Percentiles rank a stretch among this genome's conserved stretches.
Evolutionary conservation across 2,797 vertebrate genomes (phyloP).

Genomic region (Gallinago nigripennis): DNA sequence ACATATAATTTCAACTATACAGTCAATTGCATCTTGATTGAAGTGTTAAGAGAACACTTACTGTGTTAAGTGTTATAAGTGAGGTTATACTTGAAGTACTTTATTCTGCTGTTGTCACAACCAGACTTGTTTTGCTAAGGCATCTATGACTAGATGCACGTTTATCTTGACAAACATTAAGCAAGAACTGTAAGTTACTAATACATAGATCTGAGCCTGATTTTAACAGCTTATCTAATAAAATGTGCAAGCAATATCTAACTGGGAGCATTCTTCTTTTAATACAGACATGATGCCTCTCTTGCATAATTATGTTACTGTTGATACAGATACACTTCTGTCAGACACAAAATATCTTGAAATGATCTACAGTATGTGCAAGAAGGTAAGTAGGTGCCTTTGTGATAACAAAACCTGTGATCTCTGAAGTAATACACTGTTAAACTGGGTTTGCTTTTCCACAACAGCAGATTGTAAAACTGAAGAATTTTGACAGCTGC

Average conservation of each 20-base stretch:
- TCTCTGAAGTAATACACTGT: not conserved
- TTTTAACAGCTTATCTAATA: not conserved
- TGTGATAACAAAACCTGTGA: not conserved
- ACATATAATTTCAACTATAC: not conserved
- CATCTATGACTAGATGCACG: not conserved
- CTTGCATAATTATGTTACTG: conserved; percentile 97
- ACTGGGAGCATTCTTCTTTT: conserved; percentile 28
- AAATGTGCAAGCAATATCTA: not conserved
- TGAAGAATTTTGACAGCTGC: not conserved
- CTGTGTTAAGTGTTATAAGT: not conserved
- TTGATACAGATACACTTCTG: conserved; percentile 95
- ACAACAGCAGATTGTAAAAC: not conserved
- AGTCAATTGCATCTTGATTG: not conserved
- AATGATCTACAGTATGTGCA: conserved; percentile 99
- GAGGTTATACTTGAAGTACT: not conserved
- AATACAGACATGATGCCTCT: conserved; percentile 98
- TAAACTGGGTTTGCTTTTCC: not conserved
- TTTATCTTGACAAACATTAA: not conserved
- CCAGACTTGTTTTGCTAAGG: not conserved
- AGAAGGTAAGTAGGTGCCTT: conserved; percentile 85
- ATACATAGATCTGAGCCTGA: not conserved
- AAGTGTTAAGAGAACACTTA: not conserved
- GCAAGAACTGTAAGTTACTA: not conserved
- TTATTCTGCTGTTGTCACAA: not conserved
- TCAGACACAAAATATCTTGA: conserved; percentile 99